Evolutionary conservation across 1,140 invertebrate species (phyloP).

Genomic region (Cotesia chilonis): DNA sequence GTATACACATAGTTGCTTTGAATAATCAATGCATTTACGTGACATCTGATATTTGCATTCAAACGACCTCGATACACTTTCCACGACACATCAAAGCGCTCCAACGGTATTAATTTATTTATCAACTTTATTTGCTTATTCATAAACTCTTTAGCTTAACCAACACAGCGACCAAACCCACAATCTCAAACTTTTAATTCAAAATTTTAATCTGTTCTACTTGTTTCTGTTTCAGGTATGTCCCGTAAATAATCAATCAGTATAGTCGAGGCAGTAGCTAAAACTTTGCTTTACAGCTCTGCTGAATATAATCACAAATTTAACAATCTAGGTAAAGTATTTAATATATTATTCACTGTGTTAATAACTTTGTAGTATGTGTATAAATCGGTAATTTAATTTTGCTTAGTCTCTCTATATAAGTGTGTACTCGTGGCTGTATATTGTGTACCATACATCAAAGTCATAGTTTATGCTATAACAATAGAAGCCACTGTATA

Average conservation of each 20-base stretch:
- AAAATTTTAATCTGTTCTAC: neutral
- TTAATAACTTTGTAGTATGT: neutral
- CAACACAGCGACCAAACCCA: too few species aligned
- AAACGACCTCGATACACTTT: slow-evolving; percentile 23
- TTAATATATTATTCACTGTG: slow-evolving; percentile 2
- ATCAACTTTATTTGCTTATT: too few species aligned
- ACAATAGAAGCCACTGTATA: neutral
- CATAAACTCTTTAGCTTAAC: too few species aligned
- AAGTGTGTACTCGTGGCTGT: too few species aligned
- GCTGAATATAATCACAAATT: too few species aligned
- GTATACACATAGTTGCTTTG: neutral
- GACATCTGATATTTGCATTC: slow-evolving; percentile 18
- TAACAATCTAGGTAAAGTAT: too few species aligned
- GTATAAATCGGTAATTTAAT: slow-evolving; percentile 21
- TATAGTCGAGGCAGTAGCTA: neutral
- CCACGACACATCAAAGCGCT: neutral
- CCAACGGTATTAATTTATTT: too few species aligned
- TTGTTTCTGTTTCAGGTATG: slow-evolving; percentile 32
- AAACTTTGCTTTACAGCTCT: too few species aligned
- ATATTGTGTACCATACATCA: neutral
- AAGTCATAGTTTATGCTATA: slow-evolving; percentile 5
- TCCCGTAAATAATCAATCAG: neutral
- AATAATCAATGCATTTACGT: slow-evolving; percentile 26
- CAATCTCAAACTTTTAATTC: neutral
- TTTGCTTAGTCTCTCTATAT: neutral